Conservation (phyloP, 2,888 invertebrate species). For the Cosmopolites sordidus region DNA sequence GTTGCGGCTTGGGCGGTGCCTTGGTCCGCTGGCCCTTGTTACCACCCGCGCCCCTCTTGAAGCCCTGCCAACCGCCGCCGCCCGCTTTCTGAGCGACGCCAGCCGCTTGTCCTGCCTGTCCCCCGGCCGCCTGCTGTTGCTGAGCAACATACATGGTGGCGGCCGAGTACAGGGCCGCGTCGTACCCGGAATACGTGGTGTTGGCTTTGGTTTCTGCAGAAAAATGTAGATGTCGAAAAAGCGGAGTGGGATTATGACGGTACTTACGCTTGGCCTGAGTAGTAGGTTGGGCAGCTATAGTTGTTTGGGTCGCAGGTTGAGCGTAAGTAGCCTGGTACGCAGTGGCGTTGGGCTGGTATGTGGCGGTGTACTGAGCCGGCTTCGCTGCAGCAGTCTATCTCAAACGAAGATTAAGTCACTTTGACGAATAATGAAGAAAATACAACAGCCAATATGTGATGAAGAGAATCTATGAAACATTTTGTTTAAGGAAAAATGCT, state of each 20-base stretch:
- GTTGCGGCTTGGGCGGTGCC: conserved; percentile 85
- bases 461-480: too few relatives aligned
- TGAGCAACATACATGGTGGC: conserved; percentile 93
- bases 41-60: conserved; percentile 57
- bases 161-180: conserved; percentile 92
- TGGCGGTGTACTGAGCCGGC: conserved; percentile 57
- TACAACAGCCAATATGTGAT: too few relatives aligned
- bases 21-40: conserved; percentile 57
- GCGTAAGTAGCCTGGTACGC: conserved; percentile 52
- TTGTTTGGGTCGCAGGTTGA: conserved; percentile 53
- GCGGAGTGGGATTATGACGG: neutral
- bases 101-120: conserved; percentile 48
- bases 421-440: too few relatives aligned
- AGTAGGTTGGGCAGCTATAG: conserved; percentile 55
- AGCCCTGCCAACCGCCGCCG: conserved; percentile 58
- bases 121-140: conserved; percentile 54
- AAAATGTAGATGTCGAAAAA: neutral
- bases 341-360: conserved; percentile 54
- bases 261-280: conserved; percentile 59
- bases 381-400: conserved; percentile 52
- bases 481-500: too few relatives aligned
- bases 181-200: conserved; percentile 80
- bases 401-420: too few relatives aligned
- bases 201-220: conserved; percentile 56
- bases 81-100: conserved; percentile 55